Evolutionary conservation across 2,888 invertebrate genomes (phyloP).

Genomic region (Oscheius sp.): DNA sequence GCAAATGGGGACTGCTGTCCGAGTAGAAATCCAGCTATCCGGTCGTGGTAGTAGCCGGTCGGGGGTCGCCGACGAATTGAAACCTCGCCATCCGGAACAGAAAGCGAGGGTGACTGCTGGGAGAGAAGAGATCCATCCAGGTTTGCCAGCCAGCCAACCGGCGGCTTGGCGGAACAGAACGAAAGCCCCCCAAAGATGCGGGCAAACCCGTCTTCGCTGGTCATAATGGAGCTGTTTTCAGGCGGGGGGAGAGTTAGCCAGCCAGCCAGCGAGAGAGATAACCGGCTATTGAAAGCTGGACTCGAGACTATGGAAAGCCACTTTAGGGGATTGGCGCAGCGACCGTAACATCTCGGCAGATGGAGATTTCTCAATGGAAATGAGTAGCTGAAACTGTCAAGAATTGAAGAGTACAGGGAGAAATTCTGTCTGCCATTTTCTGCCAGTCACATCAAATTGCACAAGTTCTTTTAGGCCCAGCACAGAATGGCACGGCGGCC

Average conservation of each 20-base stretch:
- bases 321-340: too few species aligned
- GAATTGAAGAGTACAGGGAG: too few species aligned
- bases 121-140: neutral
- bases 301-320: neutral
- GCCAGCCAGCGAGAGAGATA: neutral
- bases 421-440: too few species aligned
- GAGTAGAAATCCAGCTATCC: neutral
- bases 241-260: constrained; percentile 14
- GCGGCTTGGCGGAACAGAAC: neutral
- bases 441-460: neutral
- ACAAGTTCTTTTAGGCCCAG: neutral
- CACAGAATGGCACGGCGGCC: constrained; percentile 5
- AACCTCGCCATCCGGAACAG: too few species aligned
- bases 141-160: neutral
- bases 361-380: too few species aligned
- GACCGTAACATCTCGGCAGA: too few species aligned
- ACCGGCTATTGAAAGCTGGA: constrained; percentile 4
- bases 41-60: too few species aligned
- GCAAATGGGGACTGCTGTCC: too few species aligned
- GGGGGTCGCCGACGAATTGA: too few species aligned
- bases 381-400: too few species aligned
- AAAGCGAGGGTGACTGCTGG: neutral
- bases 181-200: constrained; percentile 5
- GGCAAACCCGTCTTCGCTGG: constrained; percentile 26
- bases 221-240: constrained; percentile 36